Evolutionary conservation across 2,113 vertebrate species (phyloP), one percentile per base, ranked within the genome.

Genomic region (Actenoides hombroni): DNA sequence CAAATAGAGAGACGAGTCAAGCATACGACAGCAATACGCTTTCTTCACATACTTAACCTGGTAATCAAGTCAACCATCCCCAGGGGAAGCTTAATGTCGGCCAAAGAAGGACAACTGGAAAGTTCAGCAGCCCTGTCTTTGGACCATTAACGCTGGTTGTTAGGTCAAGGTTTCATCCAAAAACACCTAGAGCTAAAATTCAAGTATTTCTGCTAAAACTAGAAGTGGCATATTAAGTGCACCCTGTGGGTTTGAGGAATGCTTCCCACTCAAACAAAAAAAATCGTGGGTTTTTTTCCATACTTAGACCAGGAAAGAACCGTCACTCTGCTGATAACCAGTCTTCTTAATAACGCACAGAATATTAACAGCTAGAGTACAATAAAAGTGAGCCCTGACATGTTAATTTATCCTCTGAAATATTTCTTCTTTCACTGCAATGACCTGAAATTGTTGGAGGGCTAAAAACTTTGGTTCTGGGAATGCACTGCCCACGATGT

Each of bases 221-320:
- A 96, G 95, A 97, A 97, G 93, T 95, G 96, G 96, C 93, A 94
- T 89, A 88, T 96, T 97, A 96, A 98, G 85, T 97, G 61, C 40
- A 96, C 97, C 91, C 97, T 86, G 51, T 95, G 92, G 97, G 77
- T 94, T 97, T 97, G 76, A 82, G 80, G 96, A 98, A 98, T 97
- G 85, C 94, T 97, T 97, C 85, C 80, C 82, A 96, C 86, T 93
- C 53, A 93, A 96, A 37, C 10, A 75, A 84, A 64, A 53, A 21
- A 82, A 86, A 57, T 4, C 9, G 19, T 46, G 46, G 2, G 1
- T 12, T 26, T 80, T 93, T 81, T 86, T 57, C 48, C 61, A 83
- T 84, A 93, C 15, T 31, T 82, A 94, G 91, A 88, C 74, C 74
- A 82, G 53, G 77, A 93, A 96, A 94, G 90, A 95, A 80, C 46